These are phyloP conservation scores for Habrosyne pyritoides DNA, from an alignment of 2,888 invertebrate species.

Conservation along the genomic window DNA sequence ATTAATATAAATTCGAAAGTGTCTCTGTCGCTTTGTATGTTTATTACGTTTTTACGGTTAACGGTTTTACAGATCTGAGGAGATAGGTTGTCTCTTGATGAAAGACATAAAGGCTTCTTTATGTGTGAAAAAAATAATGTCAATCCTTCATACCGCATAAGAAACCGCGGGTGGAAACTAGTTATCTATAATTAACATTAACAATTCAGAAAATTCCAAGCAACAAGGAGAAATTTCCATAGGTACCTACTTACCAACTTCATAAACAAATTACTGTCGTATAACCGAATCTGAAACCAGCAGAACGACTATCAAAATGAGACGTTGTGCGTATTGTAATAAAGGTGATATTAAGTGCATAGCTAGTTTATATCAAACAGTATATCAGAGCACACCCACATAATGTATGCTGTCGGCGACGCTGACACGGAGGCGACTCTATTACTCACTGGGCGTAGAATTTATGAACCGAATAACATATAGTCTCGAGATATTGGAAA, in stretches of 20 bases:
- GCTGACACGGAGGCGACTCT: conserved; percentile 66
- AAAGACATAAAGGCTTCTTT: no score
- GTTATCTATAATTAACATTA: background rate
- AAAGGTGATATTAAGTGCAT: conserved; percentile 19
- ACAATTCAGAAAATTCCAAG: conserved; percentile 2
- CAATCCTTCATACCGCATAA: no score
- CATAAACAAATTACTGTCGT: conserved; percentile 3
- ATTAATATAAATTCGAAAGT: no score
- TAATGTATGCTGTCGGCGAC: conserved; percentile 71
- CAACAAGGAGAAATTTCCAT: conserved; percentile 15
- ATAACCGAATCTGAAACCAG: background rate
- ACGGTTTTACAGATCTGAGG: no score
- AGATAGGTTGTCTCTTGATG: no score
- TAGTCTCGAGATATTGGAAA: conserved; percentile 73
- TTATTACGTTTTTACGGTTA: no score
- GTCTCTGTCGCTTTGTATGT: no score
- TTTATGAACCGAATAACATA: conserved; percentile 74
- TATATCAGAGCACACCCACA: conserved; percentile 53
- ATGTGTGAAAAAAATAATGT: no score
- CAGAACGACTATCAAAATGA: conserved; percentile 11
- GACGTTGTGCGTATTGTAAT: conserved; percentile 19
- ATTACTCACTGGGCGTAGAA: conserved; percentile 68
- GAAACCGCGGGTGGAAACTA: background rate
- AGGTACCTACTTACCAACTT: background rate
- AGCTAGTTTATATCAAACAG: conserved; percentile 23